Evolutionary conservation across 2,113 vertebrate species (phyloP).

Genomic region (Tautogolabrus adspersus): DNA sequence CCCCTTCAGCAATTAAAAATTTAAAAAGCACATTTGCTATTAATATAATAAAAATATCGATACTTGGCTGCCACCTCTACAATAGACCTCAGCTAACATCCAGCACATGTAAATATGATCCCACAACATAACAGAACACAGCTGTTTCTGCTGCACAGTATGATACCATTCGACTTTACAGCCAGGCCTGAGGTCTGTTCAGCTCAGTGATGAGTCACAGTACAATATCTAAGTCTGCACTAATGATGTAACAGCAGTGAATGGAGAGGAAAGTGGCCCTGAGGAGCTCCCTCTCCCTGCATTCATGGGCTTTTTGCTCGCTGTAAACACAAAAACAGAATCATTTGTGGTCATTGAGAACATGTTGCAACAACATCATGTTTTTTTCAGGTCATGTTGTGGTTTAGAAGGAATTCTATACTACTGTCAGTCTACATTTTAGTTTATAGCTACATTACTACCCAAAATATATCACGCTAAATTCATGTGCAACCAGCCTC

Average conservation of each 20-base stretch:
- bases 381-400: not conserved
- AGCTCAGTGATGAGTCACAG: slow-evolving; percentile 52
- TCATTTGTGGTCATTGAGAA: not conserved
- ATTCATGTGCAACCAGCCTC: no score
- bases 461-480: not conserved
- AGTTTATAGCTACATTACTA: not conserved
- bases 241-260: slow-evolving; percentile 64
- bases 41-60: no score
- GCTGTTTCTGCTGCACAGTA: slow-evolving; percentile 12
- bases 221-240: slow-evolving; percentile 34
- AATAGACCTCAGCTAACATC: not conserved
- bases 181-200: slow-evolving; percentile 24
- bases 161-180: slow-evolving; percentile 14
- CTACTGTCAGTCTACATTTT: not conserved
- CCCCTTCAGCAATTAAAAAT: no score
- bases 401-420: not conserved
- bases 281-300: slow-evolving; percentile 22
- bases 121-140: slow-evolving; percentile 5
- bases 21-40: no score
- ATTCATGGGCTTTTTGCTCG: slow-evolving; percentile 24
- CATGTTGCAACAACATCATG: not conserved
- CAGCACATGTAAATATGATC: not conserved
- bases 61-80: no score
- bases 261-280: slow-evolving; percentile 43
- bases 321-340: slow-evolving; percentile 19